These are phyloP conservation scores for Cryptus armator DNA, from an alignment of 2,888 invertebrate genomes.

Conservation along the genomic window DNA sequence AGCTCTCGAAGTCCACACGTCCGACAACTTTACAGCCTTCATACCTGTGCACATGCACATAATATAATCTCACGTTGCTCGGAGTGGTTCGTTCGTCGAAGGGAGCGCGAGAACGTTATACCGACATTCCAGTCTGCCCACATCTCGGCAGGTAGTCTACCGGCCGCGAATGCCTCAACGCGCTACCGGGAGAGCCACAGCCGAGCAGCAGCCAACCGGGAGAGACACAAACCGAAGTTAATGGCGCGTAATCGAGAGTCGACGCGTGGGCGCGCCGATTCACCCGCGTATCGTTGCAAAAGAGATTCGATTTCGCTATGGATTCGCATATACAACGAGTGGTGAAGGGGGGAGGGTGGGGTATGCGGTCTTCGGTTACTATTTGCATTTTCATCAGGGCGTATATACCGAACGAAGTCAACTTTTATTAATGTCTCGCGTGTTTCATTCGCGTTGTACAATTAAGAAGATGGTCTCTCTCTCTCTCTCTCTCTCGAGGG, in stretches of 20 bases:
- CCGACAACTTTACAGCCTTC: constrained; percentile 59
- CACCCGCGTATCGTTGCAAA: constrained; percentile 52
- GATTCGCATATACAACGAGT: background rate
- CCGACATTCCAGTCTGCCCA: constrained; percentile 76
- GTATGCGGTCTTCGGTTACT: background rate
- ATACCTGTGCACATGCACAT: constrained; percentile 62
- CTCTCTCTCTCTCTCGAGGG: background rate
- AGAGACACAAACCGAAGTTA: constrained; percentile 67
- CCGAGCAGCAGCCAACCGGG: constrained; percentile 39
- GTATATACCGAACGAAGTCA: background rate
- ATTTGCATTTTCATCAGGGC: background rate
- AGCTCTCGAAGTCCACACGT: constrained; percentile 16
- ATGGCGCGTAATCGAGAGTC: constrained; percentile 72
- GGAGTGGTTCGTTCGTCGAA: constrained; percentile 49
- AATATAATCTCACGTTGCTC: constrained; percentile 62
- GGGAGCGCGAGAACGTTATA: constrained; percentile 48
- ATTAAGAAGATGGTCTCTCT: background rate
- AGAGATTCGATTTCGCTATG: constrained; percentile 33
- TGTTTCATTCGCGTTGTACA: background rate
- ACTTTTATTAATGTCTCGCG: background rate
- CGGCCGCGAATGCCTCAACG: constrained; percentile 58
- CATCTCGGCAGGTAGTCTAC: constrained; percentile 75
- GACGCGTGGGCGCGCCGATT: constrained; percentile 70
- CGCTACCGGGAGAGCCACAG: constrained; percentile 61
- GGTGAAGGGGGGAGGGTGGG: no score